Base-by-base conservation (phyloP, 2,888 invertebrate species). In the Philonicus albiceps region DNA sequence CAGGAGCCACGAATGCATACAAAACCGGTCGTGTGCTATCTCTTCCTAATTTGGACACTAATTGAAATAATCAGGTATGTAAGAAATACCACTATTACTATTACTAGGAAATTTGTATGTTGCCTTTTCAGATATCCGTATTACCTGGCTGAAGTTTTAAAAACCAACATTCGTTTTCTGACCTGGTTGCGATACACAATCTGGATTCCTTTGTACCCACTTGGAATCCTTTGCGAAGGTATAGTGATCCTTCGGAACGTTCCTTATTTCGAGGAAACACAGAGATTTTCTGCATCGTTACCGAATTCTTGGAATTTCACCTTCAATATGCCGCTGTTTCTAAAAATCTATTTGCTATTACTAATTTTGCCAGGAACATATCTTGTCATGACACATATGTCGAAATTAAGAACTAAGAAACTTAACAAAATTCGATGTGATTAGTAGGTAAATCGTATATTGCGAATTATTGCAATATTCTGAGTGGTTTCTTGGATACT, bases 131-230 rank as follows among this genome's bases (percentile, higher is more conserved):
- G 98, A 90, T 99, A 98, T 93, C 98, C 98, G 0, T 99, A 96
- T 92, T 99, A 99, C 92, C 95, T 98, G 90, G 93, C 96, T 0
- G 96, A 96, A 90, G 92, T 97, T 0, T 94, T 97, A 90, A 95
- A 96, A 87, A 94, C 94, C 34, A 95, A 97, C 87, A 93, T 96
- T 43, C 93, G 94, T 75, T 90, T 96, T 3, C 91, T 99, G 8
- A 98, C 97, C 0, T 99, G 98, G 98, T 92, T 99, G 2, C 94
- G 99, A 19, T 98, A 99, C 92, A 96, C 97, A 0, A 94, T 97
- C 86, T 99, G 98, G 98, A 97, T 99, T 88, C 95, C 97, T 0
- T 93, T 98, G 0, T 99, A 98, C 92, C 99, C 99, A 0, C 91
- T 98, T 55, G 98, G 98, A 6, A 95, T 98, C 89, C 90, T 97